Percentiles rank a stretch among this genome's conserved stretches.
These are phyloP conservation scores for Acrossocheilus fasciatus DNA, from an alignment of 2,797 vertebrate species.

Conservation along the genomic window DNA sequence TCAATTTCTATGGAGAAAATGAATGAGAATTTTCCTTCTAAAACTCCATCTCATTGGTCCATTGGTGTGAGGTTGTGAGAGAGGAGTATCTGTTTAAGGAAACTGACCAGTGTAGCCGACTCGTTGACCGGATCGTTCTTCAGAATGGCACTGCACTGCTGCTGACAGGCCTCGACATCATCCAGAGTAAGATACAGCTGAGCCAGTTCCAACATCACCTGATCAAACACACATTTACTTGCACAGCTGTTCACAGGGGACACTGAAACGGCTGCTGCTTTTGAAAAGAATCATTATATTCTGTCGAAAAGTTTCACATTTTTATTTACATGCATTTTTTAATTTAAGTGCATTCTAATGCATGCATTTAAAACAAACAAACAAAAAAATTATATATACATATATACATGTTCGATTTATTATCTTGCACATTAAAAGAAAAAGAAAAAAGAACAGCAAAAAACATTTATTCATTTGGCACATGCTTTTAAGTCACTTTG, in stretches of 20 bases:
- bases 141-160: conserved; percentile 90
- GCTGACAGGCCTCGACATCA: conserved; percentile 88
- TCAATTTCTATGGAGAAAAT: neutral
- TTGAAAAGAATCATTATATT: neutral
- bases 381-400: no score
- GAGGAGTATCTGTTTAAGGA: neutral
- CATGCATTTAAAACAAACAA: neutral
- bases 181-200: conserved; percentile 91
- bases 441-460: neutral
- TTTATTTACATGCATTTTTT: neutral
- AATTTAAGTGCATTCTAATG: neutral
- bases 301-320: neutral
- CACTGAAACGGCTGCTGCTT: neutral
- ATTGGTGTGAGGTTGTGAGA: neutral
- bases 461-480: neutral
- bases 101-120: conserved; percentile 89
- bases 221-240: conserved; percentile 30
- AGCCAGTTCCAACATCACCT: conserved; percentile 97
- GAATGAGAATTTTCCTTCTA: neutral
- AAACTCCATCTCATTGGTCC: neutral
- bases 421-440: neutral
- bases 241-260: neutral
- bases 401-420: neutral
- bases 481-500: neutral
- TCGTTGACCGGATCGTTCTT: conserved; percentile 92